These are phyloP conservation scores for Heliocidaris erythrogramma DNA, from an alignment of 35 echinoderm and acorn worm species.

Conservation along the genomic window DNA sequence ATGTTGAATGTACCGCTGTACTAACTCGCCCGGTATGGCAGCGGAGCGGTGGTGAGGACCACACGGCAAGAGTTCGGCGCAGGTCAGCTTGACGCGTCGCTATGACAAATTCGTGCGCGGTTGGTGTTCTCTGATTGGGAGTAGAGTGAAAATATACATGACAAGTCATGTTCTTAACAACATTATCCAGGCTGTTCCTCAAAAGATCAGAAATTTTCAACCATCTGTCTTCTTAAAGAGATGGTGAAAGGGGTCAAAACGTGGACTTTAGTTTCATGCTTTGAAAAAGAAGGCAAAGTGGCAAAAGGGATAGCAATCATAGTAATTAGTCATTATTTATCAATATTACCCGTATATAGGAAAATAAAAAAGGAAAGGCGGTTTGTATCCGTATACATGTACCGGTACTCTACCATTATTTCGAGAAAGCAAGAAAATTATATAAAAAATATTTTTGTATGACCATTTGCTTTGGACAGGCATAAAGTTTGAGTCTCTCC, in stretches of 20 bases:
- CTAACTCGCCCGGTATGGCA: slow-evolving; percentile 11
- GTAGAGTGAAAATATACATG: slow-evolving; percentile 14
- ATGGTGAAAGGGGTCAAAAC: neutral
- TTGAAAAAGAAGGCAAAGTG: no score
- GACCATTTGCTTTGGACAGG: no score
- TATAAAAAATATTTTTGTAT: no score
- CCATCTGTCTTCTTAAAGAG: neutral
- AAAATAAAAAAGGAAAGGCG: no score
- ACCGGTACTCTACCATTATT: no score
- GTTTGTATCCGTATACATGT: no score
- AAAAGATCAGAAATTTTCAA: neutral
- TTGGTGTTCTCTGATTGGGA: neutral
- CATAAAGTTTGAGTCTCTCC: no score
- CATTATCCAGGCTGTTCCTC: neutral
- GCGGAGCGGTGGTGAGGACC: slow-evolving; percentile 12
- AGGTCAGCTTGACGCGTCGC: slow-evolving; percentile 37
- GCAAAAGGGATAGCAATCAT: no score
- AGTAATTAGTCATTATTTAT: no score
- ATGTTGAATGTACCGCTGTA: neutral
- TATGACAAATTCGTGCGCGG: slow-evolving; percentile 39
- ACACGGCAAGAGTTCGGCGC: slow-evolving; percentile 28
- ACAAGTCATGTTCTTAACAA: slow-evolving; percentile 35
- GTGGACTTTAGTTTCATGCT: neutral
- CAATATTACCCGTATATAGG: no score
- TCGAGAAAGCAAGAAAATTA: no score